phyloP scores from a whole-genome alignment of 2,113 vertebrate genomes.

The Neomonachus schauinslandi region DNA sequence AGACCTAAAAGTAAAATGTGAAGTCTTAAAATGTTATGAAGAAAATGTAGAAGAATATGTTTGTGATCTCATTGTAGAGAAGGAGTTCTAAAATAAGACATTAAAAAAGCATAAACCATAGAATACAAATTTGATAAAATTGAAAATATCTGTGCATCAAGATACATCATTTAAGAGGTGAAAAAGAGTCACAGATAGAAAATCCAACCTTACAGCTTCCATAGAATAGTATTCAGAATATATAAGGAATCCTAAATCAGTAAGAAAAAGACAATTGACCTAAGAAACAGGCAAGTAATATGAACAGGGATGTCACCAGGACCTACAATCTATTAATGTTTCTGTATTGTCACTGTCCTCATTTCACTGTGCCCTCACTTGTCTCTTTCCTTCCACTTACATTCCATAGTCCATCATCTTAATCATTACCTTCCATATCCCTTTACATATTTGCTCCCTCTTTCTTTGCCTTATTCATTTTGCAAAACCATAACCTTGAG shows the following conservation, averaged over 20 bases:
- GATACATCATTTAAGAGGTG: background rate
- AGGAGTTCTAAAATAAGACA: background rate
- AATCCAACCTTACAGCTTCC: background rate
- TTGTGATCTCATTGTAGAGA: background rate
- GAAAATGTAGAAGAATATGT: background rate
- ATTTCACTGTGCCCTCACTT: background rate
- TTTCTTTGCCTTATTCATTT: background rate
- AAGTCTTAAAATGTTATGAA: background rate
- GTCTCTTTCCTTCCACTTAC: background rate
- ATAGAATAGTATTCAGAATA: background rate
- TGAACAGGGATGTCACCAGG: background rate
- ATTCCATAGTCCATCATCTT: background rate
- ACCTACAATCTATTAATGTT: background rate
- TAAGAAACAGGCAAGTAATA: background rate
- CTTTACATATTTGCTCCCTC: background rate
- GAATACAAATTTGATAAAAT: background rate
- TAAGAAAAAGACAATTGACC: background rate
- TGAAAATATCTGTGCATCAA: background rate
- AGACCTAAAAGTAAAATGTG: background rate
- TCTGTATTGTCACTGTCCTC: background rate
- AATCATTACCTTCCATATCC: background rate
- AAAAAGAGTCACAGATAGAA: background rate
- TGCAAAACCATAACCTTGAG: background rate
- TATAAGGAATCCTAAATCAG: background rate
- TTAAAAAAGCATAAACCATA: background rate